Conservation (phyloP, 2,797 vertebrate genomes). For the Antennarius maculatus region DNA sequence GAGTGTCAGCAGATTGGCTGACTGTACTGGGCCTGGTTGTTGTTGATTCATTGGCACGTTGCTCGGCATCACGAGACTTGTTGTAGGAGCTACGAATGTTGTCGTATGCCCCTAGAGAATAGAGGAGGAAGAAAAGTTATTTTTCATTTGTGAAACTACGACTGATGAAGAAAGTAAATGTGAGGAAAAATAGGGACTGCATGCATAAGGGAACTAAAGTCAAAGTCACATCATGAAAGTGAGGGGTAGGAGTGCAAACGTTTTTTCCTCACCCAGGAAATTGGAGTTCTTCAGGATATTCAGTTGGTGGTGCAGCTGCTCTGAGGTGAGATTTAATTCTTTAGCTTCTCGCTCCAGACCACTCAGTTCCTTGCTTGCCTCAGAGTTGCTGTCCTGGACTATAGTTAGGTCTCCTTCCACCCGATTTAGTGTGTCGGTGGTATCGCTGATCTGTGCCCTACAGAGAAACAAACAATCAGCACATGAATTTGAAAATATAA, state of each 20-base stretch:
- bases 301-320: conserved; percentile 85
- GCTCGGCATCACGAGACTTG: conserved; percentile 87
- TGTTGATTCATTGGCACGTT: conserved; percentile 83
- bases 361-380: conserved; percentile 88
- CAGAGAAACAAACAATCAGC: not conserved
- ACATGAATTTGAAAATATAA: not conserved
- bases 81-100: conserved; percentile 88
- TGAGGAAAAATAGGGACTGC: not conserved
- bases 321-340: conserved; percentile 88
- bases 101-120: conserved; percentile 89
- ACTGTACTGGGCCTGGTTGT: conserved; percentile 83
- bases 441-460: conserved; percentile 89
- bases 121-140: too few species aligned
- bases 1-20: conserved; percentile 85
- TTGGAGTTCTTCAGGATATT: conserved; percentile 94
- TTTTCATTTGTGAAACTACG: not conserved
- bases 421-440: conserved; percentile 88
- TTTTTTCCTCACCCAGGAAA: conserved; percentile 86
- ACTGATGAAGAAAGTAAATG: not conserved
- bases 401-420: conserved; percentile 89
- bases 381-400: conserved; percentile 91
- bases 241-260: not conserved
- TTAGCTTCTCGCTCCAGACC: conserved; percentile 87
- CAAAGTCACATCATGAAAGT: not conserved
- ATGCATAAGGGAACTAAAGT: not conserved